These are phyloP conservation scores for Ranitomeya variabilis DNA, from an alignment of 2,113 vertebrate species.

Conservation along the genomic window DNA sequence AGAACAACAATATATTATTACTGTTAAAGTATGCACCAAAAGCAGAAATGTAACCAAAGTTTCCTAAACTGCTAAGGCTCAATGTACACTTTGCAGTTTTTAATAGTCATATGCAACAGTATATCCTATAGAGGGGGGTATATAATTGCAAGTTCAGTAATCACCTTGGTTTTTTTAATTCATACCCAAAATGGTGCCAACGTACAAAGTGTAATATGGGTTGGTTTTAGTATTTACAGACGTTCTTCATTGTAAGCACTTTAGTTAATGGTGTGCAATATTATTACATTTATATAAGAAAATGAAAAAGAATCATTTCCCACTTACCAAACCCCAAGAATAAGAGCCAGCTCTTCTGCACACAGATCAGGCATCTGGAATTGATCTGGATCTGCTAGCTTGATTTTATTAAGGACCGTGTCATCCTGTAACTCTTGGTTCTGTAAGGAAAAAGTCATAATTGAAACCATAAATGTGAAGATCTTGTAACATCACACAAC, in stretches of 20 bases:
- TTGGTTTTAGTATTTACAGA: neutral
- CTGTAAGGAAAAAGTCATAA: slow-evolving; percentile 67
- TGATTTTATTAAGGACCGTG: slow-evolving; percentile 86
- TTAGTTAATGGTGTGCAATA: neutral
- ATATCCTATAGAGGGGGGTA: too few species aligned
- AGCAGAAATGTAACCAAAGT: too few species aligned
- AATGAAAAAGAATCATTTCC: neutral
- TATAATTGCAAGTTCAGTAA: too few species aligned
- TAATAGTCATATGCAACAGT: too few species aligned
- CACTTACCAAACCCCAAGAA: slow-evolving; percentile 90
- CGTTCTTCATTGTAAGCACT: neutral
- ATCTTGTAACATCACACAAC: neutral
- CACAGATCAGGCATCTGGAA: slow-evolving; percentile 83
- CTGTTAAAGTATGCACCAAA: too few species aligned
- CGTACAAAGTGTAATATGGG: too few species aligned
- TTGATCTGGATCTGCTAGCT: slow-evolving; percentile 80
- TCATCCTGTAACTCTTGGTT: slow-evolving; percentile 87
- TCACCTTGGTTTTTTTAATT: too few species aligned
- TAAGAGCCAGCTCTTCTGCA: slow-evolving; percentile 91
- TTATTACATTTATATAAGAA: neutral
- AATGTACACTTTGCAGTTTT: too few species aligned
- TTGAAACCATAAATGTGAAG: slow-evolving; percentile 1
- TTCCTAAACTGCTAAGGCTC: too few species aligned
- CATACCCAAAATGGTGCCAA: too few species aligned
- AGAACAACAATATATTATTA: too few species aligned